Evolutionary conservation across 1,140 invertebrate species (phyloP), one percentile per base, ranked within the genome.

Genomic region (Eueides isabella): DNA sequence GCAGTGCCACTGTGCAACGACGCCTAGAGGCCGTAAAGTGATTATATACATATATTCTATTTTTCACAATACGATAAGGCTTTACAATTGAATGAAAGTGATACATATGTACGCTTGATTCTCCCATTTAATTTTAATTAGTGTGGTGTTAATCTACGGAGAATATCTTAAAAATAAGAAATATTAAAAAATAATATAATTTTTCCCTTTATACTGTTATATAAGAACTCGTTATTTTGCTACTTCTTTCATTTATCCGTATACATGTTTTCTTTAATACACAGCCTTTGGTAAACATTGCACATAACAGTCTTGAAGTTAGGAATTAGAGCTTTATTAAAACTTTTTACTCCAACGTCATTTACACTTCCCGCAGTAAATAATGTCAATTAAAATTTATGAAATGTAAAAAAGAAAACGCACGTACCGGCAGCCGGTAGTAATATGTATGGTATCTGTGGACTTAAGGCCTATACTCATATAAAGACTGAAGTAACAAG

Each of bases 361-460:
- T 48, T 63, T 41, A 64, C 64, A 66, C 69, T 75, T 75, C 74
- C 74, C 63, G 74, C 74, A 75, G 74, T 75, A 75, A 75, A 75
- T 75, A 75, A 67, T 71, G 74, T 75, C 74, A 75, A 75, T 75
- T 75, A 75, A 75, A 61, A 75, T 75, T 75, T 75, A 75, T 75
- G 68, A 71, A 67, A 71, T 48, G 55, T 29, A 74, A 74, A 75
- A 75, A 75, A 67, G 72, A 33, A 70, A 67, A 75, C 74, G 48
- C 61, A 30, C 35, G 63, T 71, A 67, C 74, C 69, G 74, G 55
- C 68, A 35, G 63, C 48, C 48, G 71, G 64, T 67, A 33, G 64
- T 67, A 33, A 63, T 67, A 75, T 48, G 44, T 65, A 75, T 67
- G 64, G 35, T 69, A 67, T 75, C 48, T 55, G 38, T 48, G 30